Conservation (phyloP, 2,797 vertebrate species). For the Gorsachius magnificus region DNA sequence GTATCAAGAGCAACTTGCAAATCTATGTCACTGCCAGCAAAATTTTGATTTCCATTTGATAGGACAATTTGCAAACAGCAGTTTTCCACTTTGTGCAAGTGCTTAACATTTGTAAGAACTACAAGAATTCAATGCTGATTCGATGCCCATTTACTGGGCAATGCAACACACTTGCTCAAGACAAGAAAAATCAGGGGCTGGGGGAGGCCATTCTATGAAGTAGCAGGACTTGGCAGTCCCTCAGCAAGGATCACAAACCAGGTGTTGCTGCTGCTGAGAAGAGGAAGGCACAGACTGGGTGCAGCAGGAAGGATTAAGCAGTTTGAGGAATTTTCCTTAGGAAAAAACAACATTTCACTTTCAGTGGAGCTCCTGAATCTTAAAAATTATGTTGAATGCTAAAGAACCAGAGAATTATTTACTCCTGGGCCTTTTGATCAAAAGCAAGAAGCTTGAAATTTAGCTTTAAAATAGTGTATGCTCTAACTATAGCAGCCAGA, state of each 20-base stretch:
- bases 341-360: neutral
- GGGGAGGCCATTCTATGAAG: neutral
- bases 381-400: neutral
- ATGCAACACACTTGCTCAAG: neutral
- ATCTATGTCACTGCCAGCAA: slow-evolving; percentile 35
- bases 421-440: neutral
- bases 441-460: slow-evolving; percentile 2
- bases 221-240: neutral
- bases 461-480: neutral
- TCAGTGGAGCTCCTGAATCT: neutral
- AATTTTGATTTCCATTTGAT: slow-evolving; percentile 46
- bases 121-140: neutral
- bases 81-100: neutral
- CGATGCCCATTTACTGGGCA: neutral
- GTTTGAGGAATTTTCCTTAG: neutral
- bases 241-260: neutral
- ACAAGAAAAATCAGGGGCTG: neutral
- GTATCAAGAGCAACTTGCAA: neutral
- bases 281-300: neutral
- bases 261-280: neutral
- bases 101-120: neutral
- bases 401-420: neutral
- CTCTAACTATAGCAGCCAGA: slow-evolving; percentile 15
- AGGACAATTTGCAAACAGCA: slow-evolving; percentile 37
- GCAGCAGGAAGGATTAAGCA: neutral